Conservation (phyloP, 2,113 vertebrate genomes). For the Mungos mungo region DNA sequence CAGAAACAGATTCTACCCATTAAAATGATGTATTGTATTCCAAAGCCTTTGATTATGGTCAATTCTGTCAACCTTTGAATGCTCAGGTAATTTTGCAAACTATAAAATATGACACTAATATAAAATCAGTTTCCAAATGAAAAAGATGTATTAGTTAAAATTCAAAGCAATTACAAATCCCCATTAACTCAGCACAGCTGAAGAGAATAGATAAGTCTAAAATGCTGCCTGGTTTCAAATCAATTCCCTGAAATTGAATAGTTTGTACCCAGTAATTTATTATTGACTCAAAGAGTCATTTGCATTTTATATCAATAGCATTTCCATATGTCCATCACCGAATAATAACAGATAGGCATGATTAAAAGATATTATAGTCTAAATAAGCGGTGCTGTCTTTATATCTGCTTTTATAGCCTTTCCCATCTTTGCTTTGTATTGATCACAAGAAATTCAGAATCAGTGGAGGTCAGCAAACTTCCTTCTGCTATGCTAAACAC, state of each 20-base stretch:
- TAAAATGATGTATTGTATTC: conserved; percentile 36
- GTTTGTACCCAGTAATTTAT: conserved; percentile 75
- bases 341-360: background rate
- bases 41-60: conserved; percentile 51
- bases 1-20: background rate
- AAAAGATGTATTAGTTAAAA: conserved; percentile 90
- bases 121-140: conserved; percentile 87
- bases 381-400: background rate
- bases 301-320: conserved; percentile 59
- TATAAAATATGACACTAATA: conserved; percentile 82
- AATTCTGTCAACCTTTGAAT: conserved; percentile 46
- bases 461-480: background rate
- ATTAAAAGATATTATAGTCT: background rate
- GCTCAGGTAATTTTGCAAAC: conserved; percentile 71
- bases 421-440: conserved; percentile 5
- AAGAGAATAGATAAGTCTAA: conserved; percentile 87
- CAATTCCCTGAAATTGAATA: conserved; percentile 76
- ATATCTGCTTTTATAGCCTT: background rate
- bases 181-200: conserved; percentile 91
- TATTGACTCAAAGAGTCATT: conserved; percentile 78
- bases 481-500: background rate
- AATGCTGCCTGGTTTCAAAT: conserved; percentile 82
- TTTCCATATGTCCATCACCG: conserved; percentile 29
- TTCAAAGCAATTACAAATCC: conserved; percentile 90
- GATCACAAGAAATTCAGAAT: background rate